phyloP scores from a whole-genome alignment of 2,888 invertebrate genomes.

The Endotricha flammealis region DNA sequence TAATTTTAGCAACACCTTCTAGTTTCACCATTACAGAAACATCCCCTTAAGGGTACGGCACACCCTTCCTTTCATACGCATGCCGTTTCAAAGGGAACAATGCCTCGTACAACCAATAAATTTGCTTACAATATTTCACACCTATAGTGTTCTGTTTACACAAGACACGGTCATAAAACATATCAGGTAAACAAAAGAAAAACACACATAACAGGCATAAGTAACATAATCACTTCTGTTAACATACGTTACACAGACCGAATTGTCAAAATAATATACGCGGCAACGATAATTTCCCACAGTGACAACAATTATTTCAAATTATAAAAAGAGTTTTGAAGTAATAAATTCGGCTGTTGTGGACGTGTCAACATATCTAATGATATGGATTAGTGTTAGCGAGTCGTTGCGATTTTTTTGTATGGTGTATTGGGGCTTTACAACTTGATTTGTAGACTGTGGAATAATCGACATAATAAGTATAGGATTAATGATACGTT shows the following conservation, averaged over 20 bases:
- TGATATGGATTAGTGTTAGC: constrained; percentile 43
- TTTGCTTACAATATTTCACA: constrained; percentile 71
- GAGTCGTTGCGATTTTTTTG: constrained; percentile 3
- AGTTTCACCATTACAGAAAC: constrained; percentile 4
- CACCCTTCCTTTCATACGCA: constrained; percentile 39
- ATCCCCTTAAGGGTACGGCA: constrained; percentile 18
- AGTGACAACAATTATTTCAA: constrained; percentile 49
- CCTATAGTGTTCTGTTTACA: constrained; percentile 72
- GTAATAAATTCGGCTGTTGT: constrained; percentile 55
- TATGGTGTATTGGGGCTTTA: neutral
- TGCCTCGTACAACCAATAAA: constrained; percentile 62
- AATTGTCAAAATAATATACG: constrained; percentile 70
- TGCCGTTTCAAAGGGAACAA: constrained; percentile 47
- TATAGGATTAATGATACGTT: neutral
- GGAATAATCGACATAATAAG: neutral
- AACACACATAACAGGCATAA: constrained; percentile 58
- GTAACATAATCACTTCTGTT: constrained; percentile 53
- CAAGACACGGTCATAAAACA: constrained; percentile 72
- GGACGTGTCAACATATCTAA: constrained; percentile 60
- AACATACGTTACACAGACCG: constrained; percentile 59
- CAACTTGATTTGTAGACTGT: neutral
- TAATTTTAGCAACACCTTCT: neutral
- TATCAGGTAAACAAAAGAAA: constrained; percentile 66
- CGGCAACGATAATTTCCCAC: constrained; percentile 63
- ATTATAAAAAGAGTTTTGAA: constrained; percentile 32